Conservation (phyloP, 2,888 invertebrate genomes). For the Eupithecia subfuscata region DNA sequence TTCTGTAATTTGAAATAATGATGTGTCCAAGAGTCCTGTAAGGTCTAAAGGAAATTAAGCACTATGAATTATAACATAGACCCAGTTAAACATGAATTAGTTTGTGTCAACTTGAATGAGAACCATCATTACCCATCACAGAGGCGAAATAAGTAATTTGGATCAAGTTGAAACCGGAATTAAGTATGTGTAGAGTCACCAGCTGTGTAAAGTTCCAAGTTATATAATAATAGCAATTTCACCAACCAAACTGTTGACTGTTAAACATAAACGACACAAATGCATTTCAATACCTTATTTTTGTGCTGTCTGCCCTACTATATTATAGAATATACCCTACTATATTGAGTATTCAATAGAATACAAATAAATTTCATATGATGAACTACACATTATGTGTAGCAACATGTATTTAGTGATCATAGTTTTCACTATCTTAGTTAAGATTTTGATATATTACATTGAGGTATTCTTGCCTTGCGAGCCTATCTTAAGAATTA, state of each 20-base stretch:
- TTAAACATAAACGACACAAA: background rate
- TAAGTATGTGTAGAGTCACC: background rate
- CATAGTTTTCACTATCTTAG: background rate
- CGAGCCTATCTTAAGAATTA: slow-evolving; percentile 22
- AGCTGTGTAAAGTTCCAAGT: background rate
- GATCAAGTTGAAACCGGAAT: background rate
- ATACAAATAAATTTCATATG: background rate
- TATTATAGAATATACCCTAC: background rate
- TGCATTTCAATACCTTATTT: background rate
- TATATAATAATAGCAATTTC: background rate
- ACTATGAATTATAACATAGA: background rate
- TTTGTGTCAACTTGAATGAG: background rate
- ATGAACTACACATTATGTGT: background rate
- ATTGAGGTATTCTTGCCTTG: slow-evolving; percentile 15
- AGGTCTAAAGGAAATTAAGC: background rate
- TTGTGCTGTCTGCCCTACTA: background rate
- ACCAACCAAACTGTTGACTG: background rate
- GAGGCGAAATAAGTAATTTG: background rate
- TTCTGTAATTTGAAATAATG: background rate
- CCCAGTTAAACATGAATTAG: background rate
- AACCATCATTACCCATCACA: background rate
- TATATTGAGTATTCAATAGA: background rate
- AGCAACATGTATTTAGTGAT: background rate
- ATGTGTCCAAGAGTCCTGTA: background rate
- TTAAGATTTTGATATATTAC: slow-evolving; percentile 1